Evolutionary conservation across 2,797 vertebrate genomes (phyloP), one percentile per base, ranked within the genome.

Genomic region (Selene dorsalis): DNA sequence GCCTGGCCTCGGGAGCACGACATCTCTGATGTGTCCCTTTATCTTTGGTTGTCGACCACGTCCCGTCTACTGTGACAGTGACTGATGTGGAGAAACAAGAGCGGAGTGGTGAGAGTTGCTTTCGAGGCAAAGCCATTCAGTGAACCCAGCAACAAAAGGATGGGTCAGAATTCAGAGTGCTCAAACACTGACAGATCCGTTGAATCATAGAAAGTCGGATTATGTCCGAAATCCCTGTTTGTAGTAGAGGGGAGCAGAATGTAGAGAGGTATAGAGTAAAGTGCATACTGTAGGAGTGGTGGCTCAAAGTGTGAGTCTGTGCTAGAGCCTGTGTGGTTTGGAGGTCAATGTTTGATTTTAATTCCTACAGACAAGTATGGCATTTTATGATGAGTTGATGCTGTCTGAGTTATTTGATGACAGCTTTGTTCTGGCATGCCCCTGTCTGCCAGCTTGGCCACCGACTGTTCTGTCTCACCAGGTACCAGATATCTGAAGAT

Each of bases 41-140:
- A 60, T 90, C 73, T 88, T 66, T 78, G 65, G 66, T 73, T 68
- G 79, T 73, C 17, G 39, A 60, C 64, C 22, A 6, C 9, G 63
- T 66, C 68, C 73, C 72, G 48, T 85, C 78, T 62, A 69, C 61
- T 60, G 53, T 85, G 84, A 77, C 86, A 77, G 76, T 87, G 91
- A 90, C 67, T 63, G 83, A 91, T 87, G 82, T 71, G 65, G 72
- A 64, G 32, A 65, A 83, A 85, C 75, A 75, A 57, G 68, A 77
- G 59, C 11, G 0, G 73, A 85, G 76, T 50, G 58, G 39, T 16
- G 32, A 74, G 68, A 76, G 70, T 57, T 18, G n/a, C 57, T 77
- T 83, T 85, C 47, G 73, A 71, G 66, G 50, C 65, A 57, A 80
- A 73, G 71, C 67, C 14, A 43, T 65, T 81, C 77, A 67, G 24